Base-by-base conservation (phyloP, 2,113 vertebrate species). In the Crotalus helleri region DNA sequence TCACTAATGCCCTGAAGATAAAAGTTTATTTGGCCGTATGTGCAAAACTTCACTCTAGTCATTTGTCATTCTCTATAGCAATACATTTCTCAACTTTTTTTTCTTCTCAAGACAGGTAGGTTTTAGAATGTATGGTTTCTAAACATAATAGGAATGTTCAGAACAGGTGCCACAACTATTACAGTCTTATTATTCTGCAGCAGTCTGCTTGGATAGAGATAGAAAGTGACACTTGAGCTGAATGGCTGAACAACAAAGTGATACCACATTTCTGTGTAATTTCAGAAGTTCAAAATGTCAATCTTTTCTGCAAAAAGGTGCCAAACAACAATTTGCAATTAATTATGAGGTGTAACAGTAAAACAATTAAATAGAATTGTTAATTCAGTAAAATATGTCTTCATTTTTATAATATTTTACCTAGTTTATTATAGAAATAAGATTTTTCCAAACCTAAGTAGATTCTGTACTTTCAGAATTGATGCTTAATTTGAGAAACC, bases 61-160 rank as follows among this genome's bases (percentile, higher is more conserved):
- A 98, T 98, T 98, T 98, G 97, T 98, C 98, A 98, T 98, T 97
- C 97, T 98, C 97, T 53, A 93, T 97, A 98, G 97, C 95, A 98
- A 98, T 98, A 97, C 95, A 96, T 98, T 98, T 98, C 96, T 94
- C 96, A 96, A 98, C 96, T 95, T 97, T 85, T 92, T 95, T 87
- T 97, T 95, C 89, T 92, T 97, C 97, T 97, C 95, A 94, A 97
- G 96, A 97, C 96, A 98, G 97, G 96, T 97, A 97, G 95, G 94
- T 94, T 96, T 96, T 94, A 96, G 59, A 96, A 95, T 0, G 0
- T 89, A 93, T 95, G 74, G 58, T 95, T 97, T 93, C 94, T 94
- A 95, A 95, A 95, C 92, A 90, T 94, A 92, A 95, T 53, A 96
- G 95, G 94, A 96, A 97, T 95, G 94, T 95, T 94, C 85, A 95